These are phyloP conservation scores for Callyntrura sp. DNA, from an alignment of 2,888 invertebrate species.

Conservation along the genomic window DNA sequence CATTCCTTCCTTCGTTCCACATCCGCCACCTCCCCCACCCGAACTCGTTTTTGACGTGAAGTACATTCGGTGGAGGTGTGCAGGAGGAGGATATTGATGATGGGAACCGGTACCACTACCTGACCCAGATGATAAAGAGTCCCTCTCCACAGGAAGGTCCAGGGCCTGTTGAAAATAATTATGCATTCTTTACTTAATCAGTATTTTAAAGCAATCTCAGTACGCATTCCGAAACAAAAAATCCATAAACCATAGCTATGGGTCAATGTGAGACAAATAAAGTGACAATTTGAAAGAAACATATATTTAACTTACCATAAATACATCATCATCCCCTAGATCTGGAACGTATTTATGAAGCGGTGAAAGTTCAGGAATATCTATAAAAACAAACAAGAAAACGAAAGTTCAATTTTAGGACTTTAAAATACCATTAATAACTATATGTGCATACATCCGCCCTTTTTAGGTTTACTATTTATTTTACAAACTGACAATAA, in stretches of 20 bases:
- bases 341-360: conserved; percentile 89
- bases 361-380: conserved; percentile 91
- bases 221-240: neutral
- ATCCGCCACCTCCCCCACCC: conserved; percentile 80
- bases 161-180: conserved; percentile 89
- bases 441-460: no score
- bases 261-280: conserved; percentile 74
- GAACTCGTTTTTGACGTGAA: conserved; percentile 86
- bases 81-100: conserved; percentile 80
- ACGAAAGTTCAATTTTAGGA: no score
- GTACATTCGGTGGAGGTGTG: conserved; percentile 88
- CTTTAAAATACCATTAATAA: no score
- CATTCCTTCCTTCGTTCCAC: conserved; percentile 70
- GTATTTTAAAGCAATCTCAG: no score
- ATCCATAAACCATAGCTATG: neutral
- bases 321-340: conserved; percentile 96
- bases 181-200: neutral
- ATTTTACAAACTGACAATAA: no score
- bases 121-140: conserved; percentile 91
- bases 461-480: no score
- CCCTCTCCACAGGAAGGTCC: conserved; percentile 93
- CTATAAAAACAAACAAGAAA: conserved; percentile 86
- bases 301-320: conserved; percentile 90
- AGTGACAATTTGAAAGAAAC: conserved; percentile 13
- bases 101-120: conserved; percentile 86